phyloP scores from a whole-genome alignment of 2,113 vertebrate genomes.

The Excalfactoria chinensis region DNA sequence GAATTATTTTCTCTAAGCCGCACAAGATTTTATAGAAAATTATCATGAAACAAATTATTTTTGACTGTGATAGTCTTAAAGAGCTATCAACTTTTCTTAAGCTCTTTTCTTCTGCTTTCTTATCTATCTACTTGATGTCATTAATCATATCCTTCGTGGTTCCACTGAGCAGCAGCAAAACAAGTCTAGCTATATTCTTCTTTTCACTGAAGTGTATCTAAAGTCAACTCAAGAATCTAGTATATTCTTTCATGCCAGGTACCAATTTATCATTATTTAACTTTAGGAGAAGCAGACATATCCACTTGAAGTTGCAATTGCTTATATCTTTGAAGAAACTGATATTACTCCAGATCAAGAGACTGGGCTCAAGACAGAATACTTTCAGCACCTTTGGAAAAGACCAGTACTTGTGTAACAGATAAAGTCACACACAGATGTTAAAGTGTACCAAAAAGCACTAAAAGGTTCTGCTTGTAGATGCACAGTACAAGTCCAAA shows the following conservation, averaged over 20 bases:
- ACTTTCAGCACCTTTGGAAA: background rate
- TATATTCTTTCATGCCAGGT: background rate
- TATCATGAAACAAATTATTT: background rate
- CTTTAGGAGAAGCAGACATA: background rate
- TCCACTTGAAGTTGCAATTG: background rate
- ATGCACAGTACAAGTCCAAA: background rate
- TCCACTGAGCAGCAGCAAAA: background rate
- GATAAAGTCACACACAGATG: fast-evolving
- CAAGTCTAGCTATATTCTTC: background rate
- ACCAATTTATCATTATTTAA: constrained; percentile 16
- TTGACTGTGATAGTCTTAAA: background rate
- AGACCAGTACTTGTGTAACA: background rate
- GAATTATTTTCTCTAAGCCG: background rate
- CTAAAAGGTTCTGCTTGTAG: background rate
- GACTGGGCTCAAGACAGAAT: background rate
- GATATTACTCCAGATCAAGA: background rate
- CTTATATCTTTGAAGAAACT: background rate
- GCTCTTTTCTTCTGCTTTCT: background rate
- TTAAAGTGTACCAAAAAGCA: background rate
- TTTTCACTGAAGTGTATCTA: background rate
- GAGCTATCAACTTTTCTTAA: background rate
- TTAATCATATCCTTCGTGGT: background rate
- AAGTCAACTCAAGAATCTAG: background rate
- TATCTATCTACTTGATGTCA: background rate
- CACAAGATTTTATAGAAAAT: background rate